Evolutionary conservation across 2,888 invertebrate genomes (phyloP), one percentile per base, ranked within the genome.

Genomic region (Smittia sp.): DNA sequence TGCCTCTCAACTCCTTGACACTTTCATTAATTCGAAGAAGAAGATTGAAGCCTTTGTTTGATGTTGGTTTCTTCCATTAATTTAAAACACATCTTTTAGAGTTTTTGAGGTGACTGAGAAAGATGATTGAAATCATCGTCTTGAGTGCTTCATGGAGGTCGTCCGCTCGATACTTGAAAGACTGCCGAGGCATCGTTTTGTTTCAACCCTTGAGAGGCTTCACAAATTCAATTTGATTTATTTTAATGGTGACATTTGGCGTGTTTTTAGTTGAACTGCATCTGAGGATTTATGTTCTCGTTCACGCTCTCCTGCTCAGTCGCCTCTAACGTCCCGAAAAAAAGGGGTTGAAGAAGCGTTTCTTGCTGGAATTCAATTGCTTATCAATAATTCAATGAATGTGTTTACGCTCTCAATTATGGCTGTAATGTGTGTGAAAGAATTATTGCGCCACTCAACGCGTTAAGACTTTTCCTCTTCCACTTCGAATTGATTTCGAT

Each of bases 201-300:
- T n/a, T 32, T 32, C 32, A 32, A 32, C 32, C 32, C 58, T 24
- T 15, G 2, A 1, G 24, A 24, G 9, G 22, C 58, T 24, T 9
- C 39, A 39, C 7, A 22, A 22, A 24, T 58, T 58, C 58, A 20
- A 24, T 58, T 58, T 58, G 58, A 58, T 58, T 58, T 58, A 58
- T 58, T 58, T 58, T 24, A 22, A 58, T 58, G 54, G 58, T 58
- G 58, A 58, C 58, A 58, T 24, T 58, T 58, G 58, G 58, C 58
- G 18, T 7, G 18, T 58, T 58, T 15, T 58, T 46, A n/a, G n/a
- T n/a, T n/a, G n/a, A n/a, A n/a, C n/a, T n/a, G n/a, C n/a, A n/a
- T n/a, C n/a, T n/a, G n/a, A n/a, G n/a, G n/a, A n/a, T n/a, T n/a
- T n/a, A n/a, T n/a, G n/a, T 46, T 46, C n/a, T 46, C n/a, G 46